Evolutionary conservation across 2,888 invertebrate species (phyloP).

Genomic region (Ashinkailepas kermadecensis): DNA sequence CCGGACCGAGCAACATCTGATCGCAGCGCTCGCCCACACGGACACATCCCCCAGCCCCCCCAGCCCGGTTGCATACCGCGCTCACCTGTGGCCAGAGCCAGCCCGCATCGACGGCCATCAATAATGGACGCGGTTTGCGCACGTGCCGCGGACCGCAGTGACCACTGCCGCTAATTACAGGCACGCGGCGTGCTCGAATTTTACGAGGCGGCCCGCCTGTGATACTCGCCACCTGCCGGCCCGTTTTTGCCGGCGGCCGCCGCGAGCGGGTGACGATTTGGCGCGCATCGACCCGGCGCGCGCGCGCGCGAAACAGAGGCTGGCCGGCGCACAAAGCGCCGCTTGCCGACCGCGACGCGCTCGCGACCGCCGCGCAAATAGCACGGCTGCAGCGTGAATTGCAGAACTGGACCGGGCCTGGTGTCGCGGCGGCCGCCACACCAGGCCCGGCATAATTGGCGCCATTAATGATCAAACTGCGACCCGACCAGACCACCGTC

Average conservation of each 20-base stretch:
- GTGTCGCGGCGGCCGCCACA: too few relatives aligned
- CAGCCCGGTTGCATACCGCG: background rate
- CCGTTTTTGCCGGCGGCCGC: background rate
- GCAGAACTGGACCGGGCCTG: background rate
- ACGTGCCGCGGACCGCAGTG: background rate
- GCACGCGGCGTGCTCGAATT: background rate
- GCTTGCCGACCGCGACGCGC: background rate
- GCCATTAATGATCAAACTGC: background rate
- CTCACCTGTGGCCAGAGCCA: background rate
- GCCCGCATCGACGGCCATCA: background rate
- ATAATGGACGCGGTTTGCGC: background rate
- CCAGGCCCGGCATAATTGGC: background rate
- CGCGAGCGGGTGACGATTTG: background rate
- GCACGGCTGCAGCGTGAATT: background rate
- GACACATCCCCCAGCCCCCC: too few relatives aligned
- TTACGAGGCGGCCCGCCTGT: background rate
- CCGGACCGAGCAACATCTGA: too few relatives aligned
- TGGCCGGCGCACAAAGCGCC: background rate
- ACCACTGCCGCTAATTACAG: slow-evolving; percentile 2
- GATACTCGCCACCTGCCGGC: background rate
- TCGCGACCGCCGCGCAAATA: background rate
- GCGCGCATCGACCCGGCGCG: background rate
- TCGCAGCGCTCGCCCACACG: too few relatives aligned
- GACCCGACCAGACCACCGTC: too few relatives aligned
- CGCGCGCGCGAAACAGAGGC: background rate